Evolutionary conservation across 1,140 invertebrate species (phyloP), one percentile per base, ranked within the genome.

Genomic region (Eupristina koningsbergeri): DNA sequence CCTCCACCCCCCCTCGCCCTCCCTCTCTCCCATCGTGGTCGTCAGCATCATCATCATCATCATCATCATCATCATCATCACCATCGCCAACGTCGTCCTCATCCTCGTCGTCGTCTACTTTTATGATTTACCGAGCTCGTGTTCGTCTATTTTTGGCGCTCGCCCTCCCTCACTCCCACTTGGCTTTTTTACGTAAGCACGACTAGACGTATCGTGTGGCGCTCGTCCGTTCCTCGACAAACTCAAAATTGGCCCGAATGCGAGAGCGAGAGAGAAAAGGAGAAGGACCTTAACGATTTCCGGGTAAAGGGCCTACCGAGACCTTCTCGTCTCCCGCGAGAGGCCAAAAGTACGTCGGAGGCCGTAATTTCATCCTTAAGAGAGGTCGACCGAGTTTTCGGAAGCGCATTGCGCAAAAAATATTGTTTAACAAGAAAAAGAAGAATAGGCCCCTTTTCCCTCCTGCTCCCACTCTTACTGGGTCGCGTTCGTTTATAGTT

Each of bases 261-360:
- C 50, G n/a, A 31, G 39, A 36, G 11, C 15, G 26, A 77, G 34
- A 61, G 36, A 64, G 36, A 78, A 63, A 53, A 17, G 2, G 8
- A 71, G 53, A 69, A 64, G 36, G 77, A 81, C 31, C 64, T 87
- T 88, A 89, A 90, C 85, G 89, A 89, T 88, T 90, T 89, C 89
- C 88, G 88, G 86, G 86, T 89, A 89, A 86, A 83, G 64, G 63
- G 71, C 58, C 78, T 29, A 31, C 53, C 29, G 67, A 69, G 64
- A 75, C 84, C 69, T 78, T 71, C 77, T 81, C 64, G 79, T n/a
- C 45, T 15, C 3, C 15, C 45, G 74, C 31, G 80, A 75, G 45
- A 19, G 50, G 2, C 50, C 36, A 71, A 39, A n/a, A 61, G 53
- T 19, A 34, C 61, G 63, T 36, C 64, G 45, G 41, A 61, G 31